Percentiles rank a stretch among this genome's conserved stretches.
phyloP scores from a whole-genome alignment of 2,797 vertebrate species.

The Pipistrellus kuhlii region DNA sequence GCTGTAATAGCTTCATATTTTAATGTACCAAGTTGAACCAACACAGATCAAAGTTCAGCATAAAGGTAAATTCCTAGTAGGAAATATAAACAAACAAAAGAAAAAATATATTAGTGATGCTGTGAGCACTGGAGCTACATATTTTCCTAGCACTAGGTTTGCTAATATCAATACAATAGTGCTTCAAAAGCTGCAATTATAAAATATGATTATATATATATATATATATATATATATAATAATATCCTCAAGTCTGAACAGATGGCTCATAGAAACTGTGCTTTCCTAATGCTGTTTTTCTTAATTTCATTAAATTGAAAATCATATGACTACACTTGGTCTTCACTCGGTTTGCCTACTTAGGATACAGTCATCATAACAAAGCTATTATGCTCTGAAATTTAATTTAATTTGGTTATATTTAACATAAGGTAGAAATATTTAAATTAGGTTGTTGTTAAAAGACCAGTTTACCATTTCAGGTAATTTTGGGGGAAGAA shows the following conservation, averaged over 20 bases:
- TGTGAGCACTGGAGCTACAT: background rate
- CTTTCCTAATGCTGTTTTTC: slow-evolving; percentile 61
- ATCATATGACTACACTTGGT: background rate
- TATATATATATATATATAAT: slow-evolving; percentile 36
- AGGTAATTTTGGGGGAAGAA: background rate
- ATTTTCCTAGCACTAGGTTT: slow-evolving; percentile 37
- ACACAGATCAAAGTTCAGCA: background rate
- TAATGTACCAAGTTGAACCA: slow-evolving; percentile 14
- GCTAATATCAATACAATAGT: slow-evolving; percentile 39
- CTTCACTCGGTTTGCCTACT: slow-evolving; percentile 7
- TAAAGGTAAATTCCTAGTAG: slow-evolving; percentile 31
- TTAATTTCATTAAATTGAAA: slow-evolving; percentile 58
- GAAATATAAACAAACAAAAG: slow-evolving; percentile 13
- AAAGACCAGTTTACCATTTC: slow-evolving; percentile 12
- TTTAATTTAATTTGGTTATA: slow-evolving; percentile 52
- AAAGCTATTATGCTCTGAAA: slow-evolving; percentile 26
- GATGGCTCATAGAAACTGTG: background rate
- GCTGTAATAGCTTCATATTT: background rate
- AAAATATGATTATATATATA: slow-evolving; percentile 1
- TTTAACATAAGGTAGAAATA: slow-evolving; percentile 35
- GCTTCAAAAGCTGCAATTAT: slow-evolving; percentile 19
- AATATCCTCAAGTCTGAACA: slow-evolving; percentile 39
- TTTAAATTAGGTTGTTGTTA: background rate
- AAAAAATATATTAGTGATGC: background rate
- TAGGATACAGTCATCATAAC: slow-evolving; percentile 23